Percentiles rank a stretch among this genome's conserved stretches.
These are phyloP conservation scores for Prunella fulvescens DNA, from an alignment of 2,113 vertebrate genomes.

Conservation along the genomic window DNA sequence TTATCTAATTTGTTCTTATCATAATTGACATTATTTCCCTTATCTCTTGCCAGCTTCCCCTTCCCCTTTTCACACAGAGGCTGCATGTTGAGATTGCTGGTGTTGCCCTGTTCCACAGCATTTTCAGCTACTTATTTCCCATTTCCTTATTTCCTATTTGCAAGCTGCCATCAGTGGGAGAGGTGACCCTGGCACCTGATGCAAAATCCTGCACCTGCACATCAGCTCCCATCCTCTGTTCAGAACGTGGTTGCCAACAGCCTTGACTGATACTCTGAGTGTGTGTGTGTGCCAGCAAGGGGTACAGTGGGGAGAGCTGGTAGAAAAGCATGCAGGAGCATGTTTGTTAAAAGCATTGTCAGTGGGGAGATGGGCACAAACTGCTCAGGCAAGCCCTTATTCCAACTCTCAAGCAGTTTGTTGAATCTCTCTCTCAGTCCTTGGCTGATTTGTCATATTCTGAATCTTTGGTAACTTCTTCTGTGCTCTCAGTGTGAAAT, in stretches of 20 bases:
- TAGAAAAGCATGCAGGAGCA: neutral
- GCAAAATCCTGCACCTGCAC: neutral
- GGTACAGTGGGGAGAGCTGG: neutral
- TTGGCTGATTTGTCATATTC: neutral
- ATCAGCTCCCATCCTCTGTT: neutral
- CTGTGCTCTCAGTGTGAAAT: neutral
- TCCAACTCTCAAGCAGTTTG: neutral
- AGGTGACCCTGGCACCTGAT: neutral
- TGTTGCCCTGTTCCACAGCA: neutral
- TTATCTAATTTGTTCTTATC: neutral
- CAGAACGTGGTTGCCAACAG: accelerated
- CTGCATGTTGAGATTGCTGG: neutral
- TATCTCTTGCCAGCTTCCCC: neutral
- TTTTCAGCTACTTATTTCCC: neutral
- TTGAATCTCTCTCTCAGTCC: neutral
- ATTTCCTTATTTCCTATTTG: neutral
- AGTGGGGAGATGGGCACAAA: neutral
- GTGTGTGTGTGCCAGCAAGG: neutral
- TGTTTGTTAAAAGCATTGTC: neutral
- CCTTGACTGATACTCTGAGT: neutral
- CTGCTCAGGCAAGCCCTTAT: neutral
- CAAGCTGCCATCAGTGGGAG: neutral
- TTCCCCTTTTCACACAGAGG: neutral
- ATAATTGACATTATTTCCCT: neutral
- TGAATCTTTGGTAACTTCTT: neutral